Evolutionary conservation across 2,888 invertebrate species (phyloP).

Genomic region (Torymus aiolomorphi): DNA sequence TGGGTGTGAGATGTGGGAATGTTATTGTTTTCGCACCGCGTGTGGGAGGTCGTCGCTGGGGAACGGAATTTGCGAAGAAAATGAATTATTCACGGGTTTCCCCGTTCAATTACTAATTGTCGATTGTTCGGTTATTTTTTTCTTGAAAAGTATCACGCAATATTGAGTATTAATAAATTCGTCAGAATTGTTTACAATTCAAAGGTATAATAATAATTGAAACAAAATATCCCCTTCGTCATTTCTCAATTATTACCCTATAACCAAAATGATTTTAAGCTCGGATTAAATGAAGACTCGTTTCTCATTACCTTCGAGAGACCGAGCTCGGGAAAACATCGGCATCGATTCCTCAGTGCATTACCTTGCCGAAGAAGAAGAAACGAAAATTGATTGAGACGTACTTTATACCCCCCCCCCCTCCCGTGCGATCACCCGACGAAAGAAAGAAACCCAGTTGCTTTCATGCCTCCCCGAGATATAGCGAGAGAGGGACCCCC

Average conservation of each 20-base stretch:
- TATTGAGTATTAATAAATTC: no score
- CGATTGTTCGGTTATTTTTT: background rate
- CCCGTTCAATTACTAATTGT: no score
- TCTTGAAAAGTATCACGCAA: background rate
- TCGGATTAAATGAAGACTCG: constrained; percentile 23
- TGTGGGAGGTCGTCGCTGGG: no score
- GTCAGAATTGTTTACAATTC: no score
- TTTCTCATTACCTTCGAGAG: background rate
- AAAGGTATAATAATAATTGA: no score
- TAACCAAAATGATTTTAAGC: background rate
- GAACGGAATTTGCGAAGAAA: no score
- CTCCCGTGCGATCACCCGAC: no score
- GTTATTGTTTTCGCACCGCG: no score
- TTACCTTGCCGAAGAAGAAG: background rate
- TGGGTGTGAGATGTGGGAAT: no score
- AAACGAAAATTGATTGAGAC: constrained; percentile 47
- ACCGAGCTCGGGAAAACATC: background rate
- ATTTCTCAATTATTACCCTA: no score
- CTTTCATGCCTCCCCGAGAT: background rate
- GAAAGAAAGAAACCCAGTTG: background rate
- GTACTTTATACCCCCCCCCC: background rate
- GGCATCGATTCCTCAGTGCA: no score
- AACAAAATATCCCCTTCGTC: background rate
- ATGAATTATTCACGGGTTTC: no score
- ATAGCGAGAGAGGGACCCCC: background rate